Base-by-base conservation (phyloP, 2,797 vertebrate species). In the Amphiprion clarkii region DNA sequence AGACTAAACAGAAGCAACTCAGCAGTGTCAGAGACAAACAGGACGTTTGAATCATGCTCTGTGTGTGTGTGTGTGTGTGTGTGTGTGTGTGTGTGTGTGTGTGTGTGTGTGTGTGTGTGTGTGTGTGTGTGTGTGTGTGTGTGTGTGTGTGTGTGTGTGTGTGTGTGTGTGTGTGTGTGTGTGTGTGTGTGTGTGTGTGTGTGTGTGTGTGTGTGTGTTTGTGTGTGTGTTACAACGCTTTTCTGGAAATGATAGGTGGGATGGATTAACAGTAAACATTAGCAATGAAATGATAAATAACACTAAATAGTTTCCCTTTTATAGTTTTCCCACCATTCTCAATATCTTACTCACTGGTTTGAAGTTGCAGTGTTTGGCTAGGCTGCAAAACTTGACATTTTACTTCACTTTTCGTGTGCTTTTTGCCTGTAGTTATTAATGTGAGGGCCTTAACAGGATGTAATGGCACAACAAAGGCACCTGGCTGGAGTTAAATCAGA, bases 1-100 rank as follows among this genome's bases (percentile, higher is more conserved):
- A 82, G 80, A 84, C 74, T 72, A 83, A 84, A 86, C 25, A 86
- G 58, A 54, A 65, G 57, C 13, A 19, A 17, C 27, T 64, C 44
- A 40, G 9, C 25, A 39, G 36, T 55, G 23, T 25, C 44, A 51
- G n/a, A 59, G 14, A 68, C 42, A 74, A 82, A 88, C 80, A 82
- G 65, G 74, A 76, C 68, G 58, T 54, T 55, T 57, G 39, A 64
- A 67, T 29, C 36, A 39, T 39, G 11, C 36, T 27, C 2, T 27
- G 27, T 27, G 2, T 27, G 27, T 2, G 27, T 27, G 27, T 4
- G 27, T 27, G 4, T 27, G 0, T 4, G 4, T 27, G 27, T 27
- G 27, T 27, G 27, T 27, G 27, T 27, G 27, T 27, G 27, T 27
- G 27, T 27, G 27, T 27, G 27, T 27, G 27, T 27, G 27, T 27